Evolutionary conservation across 2,113 vertebrate species (phyloP).

Genomic region (Silurus meridionalis): DNA sequence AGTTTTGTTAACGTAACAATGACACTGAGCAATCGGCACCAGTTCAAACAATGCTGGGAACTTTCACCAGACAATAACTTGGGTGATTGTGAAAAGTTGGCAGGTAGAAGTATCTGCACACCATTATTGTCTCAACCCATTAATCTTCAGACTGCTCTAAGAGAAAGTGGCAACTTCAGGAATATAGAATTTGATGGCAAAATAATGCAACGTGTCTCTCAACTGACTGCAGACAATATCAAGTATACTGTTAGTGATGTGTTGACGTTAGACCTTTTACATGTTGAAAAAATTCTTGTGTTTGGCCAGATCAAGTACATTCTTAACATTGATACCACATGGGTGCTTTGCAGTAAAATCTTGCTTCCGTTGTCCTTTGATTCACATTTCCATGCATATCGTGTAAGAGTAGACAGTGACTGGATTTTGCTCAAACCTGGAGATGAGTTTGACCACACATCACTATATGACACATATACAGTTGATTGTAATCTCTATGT

Average conservation of each 20-base stretch:
- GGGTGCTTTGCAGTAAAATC: not conserved
- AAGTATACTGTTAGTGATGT: not conserved
- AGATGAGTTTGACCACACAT: not conserved
- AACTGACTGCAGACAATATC: too few species aligned
- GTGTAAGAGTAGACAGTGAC: not conserved
- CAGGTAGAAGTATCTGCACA: too few species aligned
- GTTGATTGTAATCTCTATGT: not conserved
- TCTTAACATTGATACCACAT: not conserved
- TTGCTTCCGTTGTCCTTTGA: not conserved
- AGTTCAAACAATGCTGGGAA: too few species aligned
- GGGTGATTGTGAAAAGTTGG: too few species aligned
- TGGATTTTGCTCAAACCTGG: not conserved
- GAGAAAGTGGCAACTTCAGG: too few species aligned
- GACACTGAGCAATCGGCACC: too few species aligned
- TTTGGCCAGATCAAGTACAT: not conserved
- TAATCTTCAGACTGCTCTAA: too few species aligned
- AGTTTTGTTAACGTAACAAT: too few species aligned
- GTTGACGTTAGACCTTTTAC: not conserved
- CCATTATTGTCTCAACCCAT: too few species aligned
- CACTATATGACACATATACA: not conserved
- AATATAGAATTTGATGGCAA: too few species aligned
- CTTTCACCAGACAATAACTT: too few species aligned
- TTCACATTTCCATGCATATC: not conserved
- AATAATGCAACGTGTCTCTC: too few species aligned
- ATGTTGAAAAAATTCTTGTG: not conserved